phyloP scores from a whole-genome alignment of 2,113 vertebrate genomes.

The Telmatochromis sp. region DNA sequence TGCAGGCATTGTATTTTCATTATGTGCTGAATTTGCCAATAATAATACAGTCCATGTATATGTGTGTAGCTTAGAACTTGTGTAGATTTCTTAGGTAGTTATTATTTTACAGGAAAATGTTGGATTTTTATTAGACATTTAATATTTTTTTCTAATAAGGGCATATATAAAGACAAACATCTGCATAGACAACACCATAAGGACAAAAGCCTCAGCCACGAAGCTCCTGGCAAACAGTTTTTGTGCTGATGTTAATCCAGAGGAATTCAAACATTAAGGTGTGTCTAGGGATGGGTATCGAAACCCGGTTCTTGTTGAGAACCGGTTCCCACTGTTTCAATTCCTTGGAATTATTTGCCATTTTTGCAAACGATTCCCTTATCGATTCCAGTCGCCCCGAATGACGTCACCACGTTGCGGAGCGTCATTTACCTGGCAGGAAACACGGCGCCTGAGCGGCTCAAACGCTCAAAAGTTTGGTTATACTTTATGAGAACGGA shows the following conservation, averaged over 20 bases:
- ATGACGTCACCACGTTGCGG: not conserved
- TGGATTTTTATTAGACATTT: not conserved
- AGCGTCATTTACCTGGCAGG: not conserved
- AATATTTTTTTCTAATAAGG: not conserved
- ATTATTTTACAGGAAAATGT: not conserved
- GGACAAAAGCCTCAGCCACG: rapidly evolving
- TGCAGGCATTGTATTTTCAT: not conserved
- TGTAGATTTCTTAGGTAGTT: not conserved
- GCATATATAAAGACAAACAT: not conserved
- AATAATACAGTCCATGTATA: not conserved
- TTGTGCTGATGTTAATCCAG: not conserved
- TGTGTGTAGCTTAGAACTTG: rapidly evolving
- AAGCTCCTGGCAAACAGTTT: not conserved
- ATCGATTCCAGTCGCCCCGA: not conserved
- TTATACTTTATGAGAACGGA: rapidly evolving
- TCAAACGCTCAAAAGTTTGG: rapidly evolving
- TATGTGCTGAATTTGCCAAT: not conserved
- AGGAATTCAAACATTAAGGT: not conserved
- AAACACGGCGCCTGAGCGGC: rapidly evolving
- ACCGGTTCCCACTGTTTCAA: not conserved
- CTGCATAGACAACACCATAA: not conserved
- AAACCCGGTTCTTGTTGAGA: not conserved
- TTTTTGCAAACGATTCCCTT: not conserved
- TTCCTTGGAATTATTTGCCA: not conserved
- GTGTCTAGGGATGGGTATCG: not conserved